phyloP scores from a whole-genome alignment of 1,140 invertebrate genomes.

The Leptoteleia sp. region DNA sequence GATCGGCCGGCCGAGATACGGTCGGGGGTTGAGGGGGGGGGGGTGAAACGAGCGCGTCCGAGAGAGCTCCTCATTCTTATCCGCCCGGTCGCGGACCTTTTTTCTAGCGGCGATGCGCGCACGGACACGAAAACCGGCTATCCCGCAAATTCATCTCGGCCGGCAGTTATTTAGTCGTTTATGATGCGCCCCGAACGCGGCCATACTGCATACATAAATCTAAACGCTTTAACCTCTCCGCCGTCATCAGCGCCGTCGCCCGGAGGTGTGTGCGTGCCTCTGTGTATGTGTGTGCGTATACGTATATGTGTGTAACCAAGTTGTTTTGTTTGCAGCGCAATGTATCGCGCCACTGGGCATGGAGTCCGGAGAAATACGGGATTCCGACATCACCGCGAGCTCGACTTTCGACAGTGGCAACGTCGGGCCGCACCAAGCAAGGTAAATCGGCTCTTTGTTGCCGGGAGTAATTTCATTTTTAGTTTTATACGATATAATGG shows the following conservation, averaged over 20 bases:
- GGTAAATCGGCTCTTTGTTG: constrained; percentile 79
- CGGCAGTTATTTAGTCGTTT: constrained; percentile 76
- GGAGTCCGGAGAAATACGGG: constrained; percentile 86
- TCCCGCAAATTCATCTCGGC: constrained; percentile 74
- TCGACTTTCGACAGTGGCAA: constrained; percentile 87
- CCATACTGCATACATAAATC: constrained; percentile 71
- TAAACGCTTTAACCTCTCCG: constrained; percentile 64
- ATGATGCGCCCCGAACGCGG: too few species aligned
- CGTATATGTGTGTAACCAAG: constrained; percentile 55
- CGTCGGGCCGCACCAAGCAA: constrained; percentile 86
- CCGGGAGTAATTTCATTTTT: constrained; percentile 44
- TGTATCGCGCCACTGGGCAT: constrained; percentile 86
- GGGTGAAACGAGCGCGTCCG: constrained; percentile 60
- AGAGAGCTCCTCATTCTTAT: constrained; percentile 52
- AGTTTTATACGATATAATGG: constrained; percentile 46
- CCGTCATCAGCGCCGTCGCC: constrained; percentile 56
- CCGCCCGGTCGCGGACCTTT: constrained; percentile 26
- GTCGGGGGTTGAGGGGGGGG: too few species aligned
- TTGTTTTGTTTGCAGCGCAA: constrained; percentile 82
- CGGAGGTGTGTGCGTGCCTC: too few species aligned
- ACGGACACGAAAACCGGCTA: constrained; percentile 66
- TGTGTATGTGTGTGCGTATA: too few species aligned
- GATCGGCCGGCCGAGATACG: constrained; percentile 71
- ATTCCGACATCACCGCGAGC: constrained; percentile 87
- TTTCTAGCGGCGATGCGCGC: constrained; percentile 30